These are phyloP conservation scores for Saccostrea glomerata DNA, from an alignment of 1,140 invertebrate genomes.

Conservation along the genomic window DNA sequence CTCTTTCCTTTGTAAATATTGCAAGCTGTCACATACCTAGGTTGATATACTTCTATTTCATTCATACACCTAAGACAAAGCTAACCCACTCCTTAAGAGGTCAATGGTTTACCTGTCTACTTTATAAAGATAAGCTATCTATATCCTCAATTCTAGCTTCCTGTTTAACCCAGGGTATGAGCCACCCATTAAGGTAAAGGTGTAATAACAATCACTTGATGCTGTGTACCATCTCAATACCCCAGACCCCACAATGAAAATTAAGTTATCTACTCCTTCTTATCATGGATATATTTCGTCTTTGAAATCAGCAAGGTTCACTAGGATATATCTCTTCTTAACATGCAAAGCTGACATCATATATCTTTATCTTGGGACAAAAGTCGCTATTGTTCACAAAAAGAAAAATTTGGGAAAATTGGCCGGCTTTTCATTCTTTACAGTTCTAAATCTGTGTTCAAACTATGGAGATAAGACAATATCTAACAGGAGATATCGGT, in stretches of 20 bases:
- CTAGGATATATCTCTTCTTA: not conserved
- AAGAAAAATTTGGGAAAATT: not conserved
- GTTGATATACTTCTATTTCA: conserved; percentile 27
- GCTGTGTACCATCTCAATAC: not conserved
- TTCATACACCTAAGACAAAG: conserved; percentile 32
- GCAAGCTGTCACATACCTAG: conserved; percentile 16
- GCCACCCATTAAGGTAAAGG: conserved; percentile 19
- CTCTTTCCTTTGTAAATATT: conserved; percentile 22
- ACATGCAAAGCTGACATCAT: conserved; percentile 12
- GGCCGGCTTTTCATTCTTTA: not conserved
- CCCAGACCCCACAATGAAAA: not conserved
- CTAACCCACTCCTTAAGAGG: conserved; percentile 24
- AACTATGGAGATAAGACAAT: not conserved
- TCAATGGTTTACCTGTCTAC: conserved; percentile 30
- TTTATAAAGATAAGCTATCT: conserved; percentile 30
- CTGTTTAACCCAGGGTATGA: not conserved
- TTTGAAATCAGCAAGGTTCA: not conserved
- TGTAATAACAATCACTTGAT: conserved; percentile 15
- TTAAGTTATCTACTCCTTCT: not conserved
- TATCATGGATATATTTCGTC: conserved; percentile 6
- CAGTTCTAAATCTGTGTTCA: not conserved
- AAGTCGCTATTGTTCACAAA: not conserved
- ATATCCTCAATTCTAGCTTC: conserved; percentile 14
- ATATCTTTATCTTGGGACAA: not conserved
- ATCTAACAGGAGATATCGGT: not conserved